Conservation (phyloP, 2,888 invertebrate species). For the Patella pellucida region DNA sequence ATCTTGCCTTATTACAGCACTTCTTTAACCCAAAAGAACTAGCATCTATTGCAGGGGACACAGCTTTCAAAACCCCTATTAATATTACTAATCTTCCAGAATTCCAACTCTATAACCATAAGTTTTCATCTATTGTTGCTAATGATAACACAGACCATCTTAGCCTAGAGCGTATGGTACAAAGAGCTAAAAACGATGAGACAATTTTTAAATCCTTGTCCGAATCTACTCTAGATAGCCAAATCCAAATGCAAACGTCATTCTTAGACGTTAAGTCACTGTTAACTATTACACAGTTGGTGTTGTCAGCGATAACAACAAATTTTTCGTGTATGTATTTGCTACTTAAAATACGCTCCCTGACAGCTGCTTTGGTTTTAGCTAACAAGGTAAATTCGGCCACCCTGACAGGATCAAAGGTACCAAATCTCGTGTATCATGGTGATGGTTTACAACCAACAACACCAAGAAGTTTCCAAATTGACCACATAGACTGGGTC, state of each 20-base stretch:
- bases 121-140: not conserved
- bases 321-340: not conserved
- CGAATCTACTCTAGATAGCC: not conserved
- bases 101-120: not conserved
- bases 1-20: not conserved
- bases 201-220: not conserved
- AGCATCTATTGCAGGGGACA: not conserved
- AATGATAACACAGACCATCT: not conserved
- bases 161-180: not conserved
- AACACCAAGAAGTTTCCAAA: too few species aligned
- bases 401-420: too few species aligned
- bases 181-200: not conserved
- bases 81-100: not conserved
- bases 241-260: not conserved
- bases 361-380: not conserved
- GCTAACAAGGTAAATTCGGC: too few species aligned
- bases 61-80: not conserved
- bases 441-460: too few species aligned
- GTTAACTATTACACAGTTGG: not conserved
- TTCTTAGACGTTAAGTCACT: not conserved
- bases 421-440: too few species aligned
- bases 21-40: not conserved
- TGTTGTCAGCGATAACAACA: not conserved
- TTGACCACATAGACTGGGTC: too few species aligned
- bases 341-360: not conserved